phyloP scores from a whole-genome alignment of 2,797 vertebrate species.

The Eidolon dupreanum region DNA sequence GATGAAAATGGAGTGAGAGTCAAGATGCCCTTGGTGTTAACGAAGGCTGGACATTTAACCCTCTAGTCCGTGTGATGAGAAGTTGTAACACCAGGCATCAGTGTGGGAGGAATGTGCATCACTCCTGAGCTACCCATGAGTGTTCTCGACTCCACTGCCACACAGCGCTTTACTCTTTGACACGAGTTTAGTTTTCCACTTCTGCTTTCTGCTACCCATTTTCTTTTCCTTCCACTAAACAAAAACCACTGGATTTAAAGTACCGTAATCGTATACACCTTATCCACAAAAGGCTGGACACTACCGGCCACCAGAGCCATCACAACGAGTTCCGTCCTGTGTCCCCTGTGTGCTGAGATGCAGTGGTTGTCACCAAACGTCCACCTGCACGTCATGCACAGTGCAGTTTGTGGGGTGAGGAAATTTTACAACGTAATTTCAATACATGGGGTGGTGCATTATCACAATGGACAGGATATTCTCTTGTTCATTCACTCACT shows the following conservation, averaged over 20 bases:
- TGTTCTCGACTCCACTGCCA: conserved; percentile 7
- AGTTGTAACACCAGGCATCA: too few relatives aligned
- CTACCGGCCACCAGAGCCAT: neutral
- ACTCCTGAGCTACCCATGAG: conserved; percentile 5
- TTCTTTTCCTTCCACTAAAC: neutral
- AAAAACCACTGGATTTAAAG: neutral
- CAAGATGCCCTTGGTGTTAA: neutral
- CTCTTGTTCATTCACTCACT: neutral
- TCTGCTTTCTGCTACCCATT: neutral
- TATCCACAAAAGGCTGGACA: neutral
- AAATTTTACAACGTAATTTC: too few relatives aligned
- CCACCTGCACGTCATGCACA: too few relatives aligned
- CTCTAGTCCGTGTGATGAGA: neutral
- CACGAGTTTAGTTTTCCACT: neutral
- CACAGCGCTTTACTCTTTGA: neutral
- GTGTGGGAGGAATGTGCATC: conserved; percentile 47
- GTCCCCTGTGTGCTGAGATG: neutral
- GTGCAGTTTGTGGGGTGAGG: too few relatives aligned
- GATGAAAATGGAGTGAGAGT: neutral
- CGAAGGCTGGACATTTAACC: rapidly evolving
- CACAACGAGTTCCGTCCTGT: neutral
- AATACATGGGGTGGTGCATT: neutral
- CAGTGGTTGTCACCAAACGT: neutral
- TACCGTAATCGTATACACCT: neutral
- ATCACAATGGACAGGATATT: neutral